Evolutionary conservation across 1,140 invertebrate genomes (phyloP).

Genomic region (Orius insidiosus): DNA sequence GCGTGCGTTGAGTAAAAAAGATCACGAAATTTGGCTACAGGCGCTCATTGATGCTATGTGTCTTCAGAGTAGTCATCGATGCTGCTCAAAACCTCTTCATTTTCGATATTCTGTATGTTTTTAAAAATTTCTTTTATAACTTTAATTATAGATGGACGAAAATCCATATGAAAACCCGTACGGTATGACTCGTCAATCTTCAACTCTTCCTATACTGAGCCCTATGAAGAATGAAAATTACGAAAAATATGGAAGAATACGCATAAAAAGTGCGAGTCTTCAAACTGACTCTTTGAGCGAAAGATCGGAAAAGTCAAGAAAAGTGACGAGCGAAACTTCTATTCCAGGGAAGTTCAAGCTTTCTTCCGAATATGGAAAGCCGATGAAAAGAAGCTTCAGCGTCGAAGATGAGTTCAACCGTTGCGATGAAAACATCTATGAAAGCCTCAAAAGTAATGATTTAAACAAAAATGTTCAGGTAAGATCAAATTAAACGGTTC

Average conservation of each 20-base stretch:
- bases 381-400: constrained; percentile 8
- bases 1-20: constrained; percentile 25
- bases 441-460: constrained; percentile 8
- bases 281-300: too few relatives aligned
- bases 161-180: background rate
- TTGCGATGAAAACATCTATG: constrained; percentile 13
- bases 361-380: background rate
- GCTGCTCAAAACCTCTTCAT: constrained; percentile 14
- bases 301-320: constrained; percentile 12
- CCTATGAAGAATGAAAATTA: too few relatives aligned
- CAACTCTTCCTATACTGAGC: background rate
- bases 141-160: too few relatives aligned
- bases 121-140: too few relatives aligned
- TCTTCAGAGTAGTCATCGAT: constrained; percentile 16
- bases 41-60: constrained; percentile 26
- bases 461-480: background rate
- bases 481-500: background rate
- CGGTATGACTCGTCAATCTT: background rate
- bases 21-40: constrained; percentile 29
- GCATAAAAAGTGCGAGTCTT: too few relatives aligned
- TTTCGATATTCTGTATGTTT: constrained; percentile 9
- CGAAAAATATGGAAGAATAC: too few relatives aligned
- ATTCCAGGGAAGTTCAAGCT: constrained; percentile 15
- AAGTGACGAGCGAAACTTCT: constrained; percentile 17
- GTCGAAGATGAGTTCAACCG: constrained; percentile 12